A percentile compares a stretch with the other conserved stretches of the same genome.
Evolutionary conservation across 2,797 vertebrate genomes (phyloP).

Genomic region (Syndactyla subalaris): DNA sequence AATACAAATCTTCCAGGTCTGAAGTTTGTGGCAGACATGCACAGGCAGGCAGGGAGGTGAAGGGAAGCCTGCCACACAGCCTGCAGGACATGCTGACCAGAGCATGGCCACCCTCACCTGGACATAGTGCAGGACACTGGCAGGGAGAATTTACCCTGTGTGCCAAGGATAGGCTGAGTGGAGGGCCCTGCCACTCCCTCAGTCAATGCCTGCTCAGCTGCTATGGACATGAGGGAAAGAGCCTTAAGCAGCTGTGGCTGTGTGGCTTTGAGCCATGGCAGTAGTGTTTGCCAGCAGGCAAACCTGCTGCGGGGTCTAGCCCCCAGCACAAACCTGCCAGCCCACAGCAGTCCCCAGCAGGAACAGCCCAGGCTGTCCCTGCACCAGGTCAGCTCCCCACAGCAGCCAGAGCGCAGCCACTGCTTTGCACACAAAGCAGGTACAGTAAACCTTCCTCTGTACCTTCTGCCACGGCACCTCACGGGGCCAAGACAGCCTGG

Average conservation of each 20-base stretch:
- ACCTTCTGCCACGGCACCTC: neutral
- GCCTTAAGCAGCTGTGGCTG: neutral
- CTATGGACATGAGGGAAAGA: neutral
- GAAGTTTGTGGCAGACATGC: neutral
- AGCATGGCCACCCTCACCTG: neutral
- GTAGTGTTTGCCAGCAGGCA: neutral
- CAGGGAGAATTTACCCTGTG: neutral
- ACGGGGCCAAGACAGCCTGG: neutral
- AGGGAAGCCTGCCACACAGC: neutral
- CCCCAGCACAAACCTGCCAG: neutral
- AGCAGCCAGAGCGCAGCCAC: neutral
- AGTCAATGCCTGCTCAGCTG: neutral
- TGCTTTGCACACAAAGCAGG: rapidly evolving
- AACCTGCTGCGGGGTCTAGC: neutral
- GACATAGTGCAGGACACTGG: neutral
- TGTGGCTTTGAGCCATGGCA: rapidly evolving
- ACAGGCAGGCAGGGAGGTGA: neutral
- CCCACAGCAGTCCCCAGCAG: neutral
- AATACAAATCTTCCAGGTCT: neutral
- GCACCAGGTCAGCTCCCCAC: neutral
- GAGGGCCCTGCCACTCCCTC: neutral
- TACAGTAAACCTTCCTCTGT: neutral
- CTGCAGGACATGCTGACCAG: rapidly evolving
- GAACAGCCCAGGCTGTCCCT: neutral
- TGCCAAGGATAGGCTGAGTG: neutral